Evolutionary conservation across 2,888 invertebrate genomes (phyloP), one percentile per base, ranked within the genome.

Genomic region (Cancer borealis): DNA sequence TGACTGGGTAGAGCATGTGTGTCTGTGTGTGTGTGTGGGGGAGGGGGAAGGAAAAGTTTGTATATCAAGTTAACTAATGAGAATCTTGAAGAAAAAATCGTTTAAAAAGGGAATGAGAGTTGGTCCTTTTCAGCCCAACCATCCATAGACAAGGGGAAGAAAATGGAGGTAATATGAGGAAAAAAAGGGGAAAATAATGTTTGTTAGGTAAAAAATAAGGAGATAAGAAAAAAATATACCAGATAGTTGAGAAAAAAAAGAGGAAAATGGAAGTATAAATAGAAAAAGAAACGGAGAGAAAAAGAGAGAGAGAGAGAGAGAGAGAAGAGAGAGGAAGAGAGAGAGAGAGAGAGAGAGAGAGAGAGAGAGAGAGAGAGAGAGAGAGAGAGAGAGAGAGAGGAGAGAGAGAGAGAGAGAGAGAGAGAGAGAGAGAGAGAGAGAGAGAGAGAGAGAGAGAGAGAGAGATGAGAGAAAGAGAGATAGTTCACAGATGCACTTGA

Each of bases 281-380:
- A n/a, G n/a, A 66, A 1, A n/a, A n/a, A 66, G 17, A 66, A 21
- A 1, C 2, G 17, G 8, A 10, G 14, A 21, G 14, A 66, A 66
- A 1, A 66, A 21, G 1, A 21, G 5, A 5, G n/a, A 14, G n/a
- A 21, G 66, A 66, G 66, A 66, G 66, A 66, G 66, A 66, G 66
- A 66, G 66, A 66, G 66, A 66, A 66, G 66, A 66, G 66, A 66
- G 66, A 66, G 66, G n/a, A n/a, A 66, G 66, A 66, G 66, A 66
- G 66, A 66, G 66, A 66, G 66, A 66, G 66, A 66, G 66, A 66
- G 66, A 66, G 66, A 66, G 66, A 66, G 66, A 21, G 66, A 66
- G 66, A 66, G 66, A 66, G 66, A 66, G 66, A 66, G 66, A 66
- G 66, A 66, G 66, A 66, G 66, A 66, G 66, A 66, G n/a, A 66